These are phyloP conservation scores for Monopis laevigella DNA, from an alignment of 2,888 invertebrate genomes.

Conservation along the genomic window DNA sequence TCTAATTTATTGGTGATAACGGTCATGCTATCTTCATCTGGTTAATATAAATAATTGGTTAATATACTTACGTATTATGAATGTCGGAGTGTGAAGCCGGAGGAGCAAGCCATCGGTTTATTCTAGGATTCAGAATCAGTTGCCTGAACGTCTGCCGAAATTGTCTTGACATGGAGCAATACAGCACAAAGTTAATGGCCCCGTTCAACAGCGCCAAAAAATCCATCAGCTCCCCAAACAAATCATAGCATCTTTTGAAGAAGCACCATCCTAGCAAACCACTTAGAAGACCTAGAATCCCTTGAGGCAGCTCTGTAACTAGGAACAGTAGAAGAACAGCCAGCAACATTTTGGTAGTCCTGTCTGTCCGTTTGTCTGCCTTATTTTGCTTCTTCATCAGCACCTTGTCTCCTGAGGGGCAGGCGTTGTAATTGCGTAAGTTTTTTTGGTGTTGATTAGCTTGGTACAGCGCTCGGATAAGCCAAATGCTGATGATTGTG, in stretches of 20 bases:
- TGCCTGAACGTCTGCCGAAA: constrained; percentile 84
- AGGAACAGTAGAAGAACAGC: constrained; percentile 88
- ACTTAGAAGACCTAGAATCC: constrained; percentile 75
- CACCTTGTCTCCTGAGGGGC: constrained; percentile 55
- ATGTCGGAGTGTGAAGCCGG: constrained; percentile 69
- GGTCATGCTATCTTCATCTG: too few species aligned
- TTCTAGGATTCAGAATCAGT: constrained; percentile 73
- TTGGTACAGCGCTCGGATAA: constrained; percentile 76
- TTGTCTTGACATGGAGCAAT: constrained; percentile 94
- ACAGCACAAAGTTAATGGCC: constrained; percentile 92
- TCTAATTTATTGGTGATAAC: too few species aligned
- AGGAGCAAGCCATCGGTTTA: constrained; percentile 68
- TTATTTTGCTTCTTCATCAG: constrained; percentile 58
- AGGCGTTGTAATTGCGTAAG: constrained; percentile 70
- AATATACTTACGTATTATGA: constrained; percentile 70
- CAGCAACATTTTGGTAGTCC: constrained; percentile 89
- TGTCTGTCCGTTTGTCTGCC: constrained; percentile 79
- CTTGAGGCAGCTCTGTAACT: constrained; percentile 90
- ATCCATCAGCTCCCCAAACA: constrained; percentile 89
- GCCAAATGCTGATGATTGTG: constrained; percentile 76
- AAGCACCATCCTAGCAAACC: constrained; percentile 76
- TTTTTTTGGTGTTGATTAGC: constrained; percentile 80
- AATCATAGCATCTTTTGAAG: constrained; percentile 81
- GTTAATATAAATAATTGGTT: neutral
- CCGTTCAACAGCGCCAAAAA: constrained; percentile 90